Evolutionary conservation across 30 jellyfish, hydroid and myxozoan species (phyloP).

Genomic region (Aurelia coerulea): DNA sequence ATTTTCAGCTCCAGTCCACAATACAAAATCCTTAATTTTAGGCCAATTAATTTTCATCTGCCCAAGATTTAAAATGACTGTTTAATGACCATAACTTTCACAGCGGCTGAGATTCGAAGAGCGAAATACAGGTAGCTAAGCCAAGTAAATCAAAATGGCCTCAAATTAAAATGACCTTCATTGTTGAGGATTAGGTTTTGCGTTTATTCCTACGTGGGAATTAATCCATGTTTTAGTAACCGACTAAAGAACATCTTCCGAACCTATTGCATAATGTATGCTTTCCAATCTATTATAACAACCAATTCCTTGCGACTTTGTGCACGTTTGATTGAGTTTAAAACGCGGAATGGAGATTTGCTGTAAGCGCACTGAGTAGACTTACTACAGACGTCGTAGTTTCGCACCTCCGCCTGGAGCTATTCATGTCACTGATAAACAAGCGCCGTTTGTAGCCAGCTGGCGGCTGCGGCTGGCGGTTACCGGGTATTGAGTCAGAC

Average conservation of each 20-base stretch:
- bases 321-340: conserved; percentile 16
- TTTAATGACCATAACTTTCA: too few species aligned
- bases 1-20: too few species aligned
- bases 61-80: too few species aligned
- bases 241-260: conserved; percentile 2
- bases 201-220: neutral
- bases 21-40: too few species aligned
- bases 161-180: neutral
- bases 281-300: conserved; percentile 15
- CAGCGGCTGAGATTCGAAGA: neutral
- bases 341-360: conserved; percentile 16
- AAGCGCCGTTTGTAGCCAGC: too few species aligned
- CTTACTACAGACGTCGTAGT: neutral
- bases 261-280: conserved; percentile 36
- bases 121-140: neutral
- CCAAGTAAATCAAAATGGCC: neutral
- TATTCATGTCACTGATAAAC: too few species aligned
- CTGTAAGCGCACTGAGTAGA: neutral
- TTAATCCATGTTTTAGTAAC: conserved; percentile 30
- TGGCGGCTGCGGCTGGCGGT: too few species aligned
- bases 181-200: neutral
- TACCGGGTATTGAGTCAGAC: too few species aligned
- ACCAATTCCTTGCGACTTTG: neutral
- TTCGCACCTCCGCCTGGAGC: too few species aligned
- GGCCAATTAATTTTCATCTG: too few species aligned